Conservation (phyloP, 2,888 invertebrate species). For the Cecidostiba fungosa region DNA sequence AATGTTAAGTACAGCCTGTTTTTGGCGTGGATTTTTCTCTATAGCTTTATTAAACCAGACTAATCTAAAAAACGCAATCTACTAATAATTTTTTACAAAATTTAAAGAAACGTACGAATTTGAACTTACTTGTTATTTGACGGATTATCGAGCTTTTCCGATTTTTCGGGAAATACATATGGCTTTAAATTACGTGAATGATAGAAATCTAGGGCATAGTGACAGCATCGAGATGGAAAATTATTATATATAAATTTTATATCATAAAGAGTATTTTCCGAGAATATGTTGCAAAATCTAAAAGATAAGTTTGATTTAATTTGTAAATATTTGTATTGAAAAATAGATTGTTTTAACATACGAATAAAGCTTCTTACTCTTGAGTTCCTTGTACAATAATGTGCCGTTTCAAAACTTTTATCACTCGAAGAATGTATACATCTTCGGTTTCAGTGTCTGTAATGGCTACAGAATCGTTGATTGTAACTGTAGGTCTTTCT, state of each 20-base stretch:
- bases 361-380: neutral
- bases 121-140: neutral
- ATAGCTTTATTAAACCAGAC: conserved; percentile 78
- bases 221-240: conserved; percentile 61
- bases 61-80: neutral
- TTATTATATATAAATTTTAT: conserved; percentile 59
- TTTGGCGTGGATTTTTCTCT: conserved; percentile 83
- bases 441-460: neutral
- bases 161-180: neutral
- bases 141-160: neutral
- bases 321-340: neutral
- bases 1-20: conserved; percentile 86
- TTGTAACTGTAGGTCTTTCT: neutral
- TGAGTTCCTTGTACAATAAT: neutral
- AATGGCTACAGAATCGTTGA: neutral
- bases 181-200: neutral
- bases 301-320: conserved; percentile 2
- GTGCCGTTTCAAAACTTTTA: neutral
- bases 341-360: neutral
- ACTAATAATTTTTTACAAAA: neutral
- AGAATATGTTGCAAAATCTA: conserved; percentile 11
- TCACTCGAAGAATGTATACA: neutral
- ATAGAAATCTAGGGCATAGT: conserved; percentile 60
- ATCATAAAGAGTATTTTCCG: conserved; percentile 37
- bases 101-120: neutral